Conservation (phyloP, 1,140 invertebrate genomes). For the Polyergus mexicanus region DNA sequence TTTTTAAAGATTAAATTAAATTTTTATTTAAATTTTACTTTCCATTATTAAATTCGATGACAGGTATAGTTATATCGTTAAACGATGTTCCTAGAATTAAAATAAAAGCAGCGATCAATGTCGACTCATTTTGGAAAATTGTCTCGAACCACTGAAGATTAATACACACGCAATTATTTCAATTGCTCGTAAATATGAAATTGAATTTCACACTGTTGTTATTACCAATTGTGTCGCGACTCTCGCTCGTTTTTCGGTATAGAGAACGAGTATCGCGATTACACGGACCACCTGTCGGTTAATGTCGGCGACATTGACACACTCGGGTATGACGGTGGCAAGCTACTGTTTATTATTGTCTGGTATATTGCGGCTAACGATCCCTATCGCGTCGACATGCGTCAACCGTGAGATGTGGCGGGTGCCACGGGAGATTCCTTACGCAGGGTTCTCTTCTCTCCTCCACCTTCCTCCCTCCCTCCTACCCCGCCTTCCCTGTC, state of each 20-base stretch:
- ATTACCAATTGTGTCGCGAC: background rate
- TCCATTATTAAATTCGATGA: background rate
- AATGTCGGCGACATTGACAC: conserved; percentile 34
- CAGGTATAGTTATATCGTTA: background rate
- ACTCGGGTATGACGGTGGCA: conserved; percentile 4
- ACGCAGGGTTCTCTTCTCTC: background rate
- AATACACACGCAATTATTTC: background rate
- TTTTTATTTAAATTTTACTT: background rate
- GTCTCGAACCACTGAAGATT: background rate
- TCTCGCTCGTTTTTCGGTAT: background rate
- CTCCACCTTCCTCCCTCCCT: too few species aligned
- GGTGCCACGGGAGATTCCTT: conserved; percentile 60
- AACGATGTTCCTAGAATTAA: background rate
- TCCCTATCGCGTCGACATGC: conserved; percentile 56
- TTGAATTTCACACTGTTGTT: conserved; percentile 24
- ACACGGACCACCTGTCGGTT: conserved; percentile 50
- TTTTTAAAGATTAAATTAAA: background rate
- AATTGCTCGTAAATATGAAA: background rate
- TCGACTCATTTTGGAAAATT: conserved; percentile 1
- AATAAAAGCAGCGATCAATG: background rate
- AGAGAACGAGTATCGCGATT: conserved; percentile 11
- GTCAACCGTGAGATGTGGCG: conserved; percentile 52
- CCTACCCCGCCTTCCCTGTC: background rate
- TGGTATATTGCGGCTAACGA: conserved; percentile 62
- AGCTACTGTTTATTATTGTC: conserved; percentile 67